Conservation (phyloP, 2,797 vertebrate genomes). For the Arnoldichthys spilopterus region DNA sequence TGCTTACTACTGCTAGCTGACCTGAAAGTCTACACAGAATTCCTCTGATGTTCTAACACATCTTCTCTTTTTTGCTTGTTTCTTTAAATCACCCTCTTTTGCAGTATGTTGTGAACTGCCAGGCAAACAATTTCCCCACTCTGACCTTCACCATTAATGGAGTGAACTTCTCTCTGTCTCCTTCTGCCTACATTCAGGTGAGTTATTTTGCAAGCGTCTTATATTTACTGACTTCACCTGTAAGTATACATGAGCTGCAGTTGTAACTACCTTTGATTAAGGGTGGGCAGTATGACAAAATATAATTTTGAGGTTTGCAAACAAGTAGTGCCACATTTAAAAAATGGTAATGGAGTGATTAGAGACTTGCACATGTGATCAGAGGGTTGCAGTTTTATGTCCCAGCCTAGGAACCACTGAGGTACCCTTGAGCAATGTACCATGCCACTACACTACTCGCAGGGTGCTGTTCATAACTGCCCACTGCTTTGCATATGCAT, state of each 20-base stretch:
- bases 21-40: neutral
- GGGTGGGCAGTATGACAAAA: too few relatives aligned
- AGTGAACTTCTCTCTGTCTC: conserved; percentile 65
- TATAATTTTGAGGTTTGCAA: too few relatives aligned
- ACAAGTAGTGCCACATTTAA: too few relatives aligned
- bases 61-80: neutral
- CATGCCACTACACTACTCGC: too few relatives aligned
- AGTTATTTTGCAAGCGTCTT: conserved; percentile 1
- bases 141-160: conserved; percentile 75
- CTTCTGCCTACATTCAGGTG: conserved; percentile 74
- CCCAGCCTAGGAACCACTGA: too few relatives aligned
- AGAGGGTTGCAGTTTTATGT: too few relatives aligned
- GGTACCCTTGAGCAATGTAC: too few relatives aligned
- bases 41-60: neutral
- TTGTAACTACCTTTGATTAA: neutral
- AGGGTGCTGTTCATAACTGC: too few relatives aligned
- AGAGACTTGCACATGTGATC: too few relatives aligned
- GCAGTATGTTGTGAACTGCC: conserved; percentile 76
- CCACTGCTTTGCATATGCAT: too few relatives aligned
- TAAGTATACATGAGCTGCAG: neutral
- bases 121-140: conserved; percentile 69
- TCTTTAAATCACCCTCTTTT: conserved; percentile 17
- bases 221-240: neutral
- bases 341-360: too few relatives aligned
- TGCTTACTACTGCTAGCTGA: neutral